Evolutionary conservation across 2,888 invertebrate genomes (phyloP), one percentile per base, ranked within the genome.

Genomic region (Heliconius ethilla): DNA sequence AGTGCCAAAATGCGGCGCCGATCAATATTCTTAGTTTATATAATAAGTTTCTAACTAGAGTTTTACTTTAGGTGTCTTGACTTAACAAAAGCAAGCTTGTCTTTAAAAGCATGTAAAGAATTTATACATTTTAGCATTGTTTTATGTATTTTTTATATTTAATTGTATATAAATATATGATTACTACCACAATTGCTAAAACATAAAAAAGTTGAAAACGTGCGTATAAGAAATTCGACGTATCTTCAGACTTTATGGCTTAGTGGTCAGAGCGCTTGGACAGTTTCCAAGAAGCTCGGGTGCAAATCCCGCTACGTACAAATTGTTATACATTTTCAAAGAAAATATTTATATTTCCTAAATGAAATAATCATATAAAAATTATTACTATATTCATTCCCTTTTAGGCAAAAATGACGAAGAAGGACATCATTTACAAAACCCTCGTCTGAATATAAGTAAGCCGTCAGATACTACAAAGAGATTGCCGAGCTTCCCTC

Each of bases 371-470:
- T 22, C 2, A 5, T 51, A 7, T 22, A 59, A n/a, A 59, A 11
- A 59, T 51, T 18, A 51, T 51, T 51, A 51, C 51, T 51, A 51
- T 59, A 9, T 59, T 6, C n/a, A 37, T 37, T 22, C 11, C 6
- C 2, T 25, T 27, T 40, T 11, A 45, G 40, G 15, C 3, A 25
- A 9, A 45, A 45, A 69, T 69, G 15, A 45, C 25, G 40, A 45
- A 15, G 40, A 5, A 25, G 15, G 13, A 9, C 11, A 5, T 67
- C 5, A n/a, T 15, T n/a, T 22, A 5, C 33, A 6, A 33, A 72
- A 72, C n/a, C 72, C 72, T 29, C 72, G 55, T n/a, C 29, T 72
- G 33, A 33, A 72, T 25, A 72, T 72, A 72, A 33, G 59, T 27
- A 72, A n/a, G 72, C 72, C 72, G 55, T 9, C 37, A 40, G 45